These are phyloP conservation scores for Anthophora plumipes DNA, from an alignment of 2,888 invertebrate species.

Conservation along the genomic window DNA sequence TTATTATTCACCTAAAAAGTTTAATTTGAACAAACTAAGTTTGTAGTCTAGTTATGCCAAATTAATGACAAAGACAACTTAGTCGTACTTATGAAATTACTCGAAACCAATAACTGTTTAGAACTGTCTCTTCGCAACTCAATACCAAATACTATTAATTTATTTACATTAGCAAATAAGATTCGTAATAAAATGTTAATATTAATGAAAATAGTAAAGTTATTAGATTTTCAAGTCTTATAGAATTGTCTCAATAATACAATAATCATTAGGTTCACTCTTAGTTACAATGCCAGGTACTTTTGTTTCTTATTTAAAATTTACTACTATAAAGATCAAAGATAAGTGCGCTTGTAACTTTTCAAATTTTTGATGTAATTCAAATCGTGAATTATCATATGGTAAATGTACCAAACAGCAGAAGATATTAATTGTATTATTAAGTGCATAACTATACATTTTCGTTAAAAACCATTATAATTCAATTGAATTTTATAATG, in stretches of 20 bases:
- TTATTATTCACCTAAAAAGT: neutral
- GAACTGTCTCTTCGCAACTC: neutral
- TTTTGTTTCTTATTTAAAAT: conserved; percentile 53
- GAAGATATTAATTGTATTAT: conserved; percentile 29
- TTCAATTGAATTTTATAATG: conserved; percentile 20
- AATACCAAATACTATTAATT: conserved; percentile 15
- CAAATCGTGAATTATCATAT: conserved; percentile 17
- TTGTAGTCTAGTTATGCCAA: neutral
- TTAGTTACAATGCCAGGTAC: conserved; percentile 60
- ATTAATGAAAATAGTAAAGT: conserved; percentile 16
- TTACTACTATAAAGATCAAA: conserved; percentile 39
- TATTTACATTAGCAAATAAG: conserved; percentile 22
- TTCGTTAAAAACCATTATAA: conserved; percentile 19
- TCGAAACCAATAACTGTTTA: conserved; percentile 18
- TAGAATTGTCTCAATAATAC: conserved; percentile 28
- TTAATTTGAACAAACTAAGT: conserved; percentile 8
- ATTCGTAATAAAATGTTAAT: neutral
- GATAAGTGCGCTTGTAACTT: conserved; percentile 38
- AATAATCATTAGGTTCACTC: conserved; percentile 41
- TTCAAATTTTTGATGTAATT: conserved; percentile 24
- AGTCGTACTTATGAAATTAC: neutral
- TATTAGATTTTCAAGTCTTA: conserved; percentile 33
- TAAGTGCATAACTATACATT: conserved; percentile 28
- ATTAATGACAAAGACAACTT: conserved; percentile 1
- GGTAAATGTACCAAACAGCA: conserved; percentile 32